These are phyloP conservation scores for Pristiophorus japonicus DNA, from an alignment of 2,113 vertebrate species.

Conservation along the genomic window DNA sequence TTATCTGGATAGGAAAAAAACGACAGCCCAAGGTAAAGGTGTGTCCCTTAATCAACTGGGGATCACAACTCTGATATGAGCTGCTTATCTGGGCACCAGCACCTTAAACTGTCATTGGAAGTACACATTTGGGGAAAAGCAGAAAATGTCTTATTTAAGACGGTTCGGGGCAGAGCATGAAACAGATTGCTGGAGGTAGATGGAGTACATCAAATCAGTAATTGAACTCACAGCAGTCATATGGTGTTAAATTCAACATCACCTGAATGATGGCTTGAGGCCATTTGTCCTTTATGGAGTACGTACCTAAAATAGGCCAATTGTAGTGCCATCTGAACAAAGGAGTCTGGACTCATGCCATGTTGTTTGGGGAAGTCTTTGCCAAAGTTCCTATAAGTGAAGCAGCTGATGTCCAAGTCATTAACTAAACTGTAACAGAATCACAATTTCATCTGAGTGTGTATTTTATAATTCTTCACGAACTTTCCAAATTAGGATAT, in stretches of 20 bases:
- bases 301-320: conserved; percentile 69
- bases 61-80: not conserved
- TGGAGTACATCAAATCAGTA: not conserved
- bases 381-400: conserved; percentile 67
- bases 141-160: not conserved
- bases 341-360: conserved; percentile 63
- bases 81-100: not conserved
- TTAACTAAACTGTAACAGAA: conserved; percentile 61
- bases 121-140: not conserved
- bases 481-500: not conserved
- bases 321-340: conserved; percentile 70
- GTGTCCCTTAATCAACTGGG: not conserved
- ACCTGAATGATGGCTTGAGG: not conserved
- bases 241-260: not conserved
- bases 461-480: not conserved
- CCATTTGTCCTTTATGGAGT: not conserved
- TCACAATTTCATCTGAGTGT: not conserved
- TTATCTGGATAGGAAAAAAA: not conserved
- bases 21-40: not conserved
- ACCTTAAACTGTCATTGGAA: not conserved
- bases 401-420: conserved; percentile 72
- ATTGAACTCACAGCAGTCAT: not conserved
- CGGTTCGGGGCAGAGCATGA: not conserved
- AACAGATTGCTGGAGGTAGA: not conserved
- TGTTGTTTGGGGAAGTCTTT: conserved; percentile 63